These are phyloP conservation scores for Caenorhabditis inopinata DNA, from an alignment of 1,140 invertebrate species.

Conservation along the genomic window DNA sequence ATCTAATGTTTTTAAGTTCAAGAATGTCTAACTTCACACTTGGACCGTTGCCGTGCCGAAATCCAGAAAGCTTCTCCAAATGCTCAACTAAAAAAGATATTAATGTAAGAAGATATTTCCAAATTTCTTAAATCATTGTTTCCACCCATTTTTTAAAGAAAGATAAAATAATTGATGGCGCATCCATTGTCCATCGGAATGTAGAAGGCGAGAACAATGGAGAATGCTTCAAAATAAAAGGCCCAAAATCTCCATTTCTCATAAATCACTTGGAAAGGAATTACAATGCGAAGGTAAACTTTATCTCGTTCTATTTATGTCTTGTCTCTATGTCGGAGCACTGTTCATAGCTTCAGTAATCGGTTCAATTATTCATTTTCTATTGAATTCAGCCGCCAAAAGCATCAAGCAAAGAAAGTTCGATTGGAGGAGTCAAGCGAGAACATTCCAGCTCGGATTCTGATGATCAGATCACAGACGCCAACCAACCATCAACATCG, in stretches of 20 bases:
- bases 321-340: too few relatives aligned
- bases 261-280: not conserved
- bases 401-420: not conserved
- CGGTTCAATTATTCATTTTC: not conserved
- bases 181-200: not conserved
- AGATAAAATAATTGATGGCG: too few relatives aligned
- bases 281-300: not conserved
- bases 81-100: not conserved
- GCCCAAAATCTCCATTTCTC: not conserved
- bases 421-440: not conserved
- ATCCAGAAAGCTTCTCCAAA: not conserved
- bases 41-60: not conserved
- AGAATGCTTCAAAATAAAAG: not conserved
- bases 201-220: constrained; percentile 11
- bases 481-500: not conserved
- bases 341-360: too few relatives aligned
- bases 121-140: too few relatives aligned
- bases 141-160: too few relatives aligned
- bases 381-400: not conserved
- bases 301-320: too few relatives aligned
- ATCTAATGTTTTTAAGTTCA: not conserved
- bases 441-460: not conserved
- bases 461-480: not conserved
- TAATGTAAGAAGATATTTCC: not conserved
- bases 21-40: not conserved